phyloP scores from a whole-genome alignment of 2,113 vertebrate species.

The Ophthalmolycus amberensis region DNA sequence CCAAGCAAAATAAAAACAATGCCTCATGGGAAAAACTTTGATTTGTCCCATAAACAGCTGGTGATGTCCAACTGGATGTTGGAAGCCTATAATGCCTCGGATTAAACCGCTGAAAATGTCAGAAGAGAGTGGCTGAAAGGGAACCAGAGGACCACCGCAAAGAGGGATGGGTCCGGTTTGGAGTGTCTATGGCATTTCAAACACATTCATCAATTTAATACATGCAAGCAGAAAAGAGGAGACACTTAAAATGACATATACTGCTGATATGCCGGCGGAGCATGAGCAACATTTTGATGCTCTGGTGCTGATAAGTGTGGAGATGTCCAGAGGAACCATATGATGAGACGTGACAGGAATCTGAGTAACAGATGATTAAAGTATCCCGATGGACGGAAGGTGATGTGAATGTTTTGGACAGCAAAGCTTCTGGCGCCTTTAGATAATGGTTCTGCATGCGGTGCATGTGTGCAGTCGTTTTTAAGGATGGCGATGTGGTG shows the following conservation, averaged over 20 bases:
- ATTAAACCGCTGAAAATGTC: slow-evolving; percentile 52
- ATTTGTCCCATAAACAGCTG: slow-evolving; percentile 48
- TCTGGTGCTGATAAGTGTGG: slow-evolving; percentile 55
- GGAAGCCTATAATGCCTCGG: slow-evolving; percentile 41
- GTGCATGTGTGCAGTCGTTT: neutral
- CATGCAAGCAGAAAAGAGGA: slow-evolving; percentile 37
- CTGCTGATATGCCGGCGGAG: slow-evolving; percentile 41
- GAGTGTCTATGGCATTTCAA: slow-evolving; percentile 38
- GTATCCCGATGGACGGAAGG: slow-evolving; percentile 15
- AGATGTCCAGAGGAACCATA: slow-evolving; percentile 53
- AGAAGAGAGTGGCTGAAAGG: slow-evolving; percentile 2
- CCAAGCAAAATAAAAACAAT: slow-evolving; percentile 40
- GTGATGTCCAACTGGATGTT: slow-evolving; percentile 55
- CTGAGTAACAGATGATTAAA: slow-evolving; percentile 49
- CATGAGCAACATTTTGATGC: slow-evolving; percentile 35
- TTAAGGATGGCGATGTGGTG: neutral
- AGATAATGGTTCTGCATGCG: slow-evolving; percentile 7
- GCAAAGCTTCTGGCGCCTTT: slow-evolving; percentile 31
- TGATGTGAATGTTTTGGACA: slow-evolving; percentile 20
- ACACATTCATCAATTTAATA: slow-evolving; percentile 57
- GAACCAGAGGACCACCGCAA: slow-evolving; percentile 24
- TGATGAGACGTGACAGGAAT: slow-evolving; percentile 53
- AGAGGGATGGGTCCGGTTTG: slow-evolving; percentile 2
- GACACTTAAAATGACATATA: slow-evolving; percentile 53
- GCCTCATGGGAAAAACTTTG: slow-evolving; percentile 38